Evolutionary conservation across 2,797 vertebrate species (phyloP), one percentile per base, ranked within the genome.

Genomic region (Thripadectes ignobilis): DNA sequence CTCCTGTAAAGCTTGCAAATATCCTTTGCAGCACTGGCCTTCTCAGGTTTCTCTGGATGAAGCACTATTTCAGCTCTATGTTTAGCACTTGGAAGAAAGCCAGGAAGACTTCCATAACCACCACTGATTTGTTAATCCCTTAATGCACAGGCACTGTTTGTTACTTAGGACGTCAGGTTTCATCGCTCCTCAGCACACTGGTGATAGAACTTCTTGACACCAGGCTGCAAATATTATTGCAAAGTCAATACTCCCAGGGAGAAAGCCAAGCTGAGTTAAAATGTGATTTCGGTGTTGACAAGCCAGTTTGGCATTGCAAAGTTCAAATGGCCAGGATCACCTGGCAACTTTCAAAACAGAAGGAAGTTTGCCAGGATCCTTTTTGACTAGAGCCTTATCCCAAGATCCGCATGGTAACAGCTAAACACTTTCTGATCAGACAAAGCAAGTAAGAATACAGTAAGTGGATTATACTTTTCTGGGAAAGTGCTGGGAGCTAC

Each of bases 91-190:
- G 96, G 95, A 95, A 62, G 66, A 54, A 86, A 88, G 93, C 96
- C 96, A 96, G 91, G 89, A 85, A 96, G 91, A 96, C 94, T 95
- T 93, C 96, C 85, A 93, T 94, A 96, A 90, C 89, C 76, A 86
- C 55, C 65, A 65, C 85, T 90, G 95, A 96, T 94, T 95, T 92
- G 91, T 92, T 96, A 97, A 97, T 96, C 96, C 88, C 65, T 95
- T 95, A 96, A 96, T 90, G 95, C 88, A 93, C 57, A 95, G 92
- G 91, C 89, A 92, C 82, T 95, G 89, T 95, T 95, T 89, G 88
- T 96, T 96, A 96, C 89, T 88, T 62, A 82, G 93, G 91, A 92
- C 15, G 52, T 95, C 91, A 89, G 85, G 93, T 97, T 96, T 97
- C 96, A 96, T 93, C 45, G 2, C 88, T 74, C 77, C 74, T 95